Evolutionary conservation across 2,888 invertebrate species (phyloP).

Genomic region (Amiota mariae): DNA sequence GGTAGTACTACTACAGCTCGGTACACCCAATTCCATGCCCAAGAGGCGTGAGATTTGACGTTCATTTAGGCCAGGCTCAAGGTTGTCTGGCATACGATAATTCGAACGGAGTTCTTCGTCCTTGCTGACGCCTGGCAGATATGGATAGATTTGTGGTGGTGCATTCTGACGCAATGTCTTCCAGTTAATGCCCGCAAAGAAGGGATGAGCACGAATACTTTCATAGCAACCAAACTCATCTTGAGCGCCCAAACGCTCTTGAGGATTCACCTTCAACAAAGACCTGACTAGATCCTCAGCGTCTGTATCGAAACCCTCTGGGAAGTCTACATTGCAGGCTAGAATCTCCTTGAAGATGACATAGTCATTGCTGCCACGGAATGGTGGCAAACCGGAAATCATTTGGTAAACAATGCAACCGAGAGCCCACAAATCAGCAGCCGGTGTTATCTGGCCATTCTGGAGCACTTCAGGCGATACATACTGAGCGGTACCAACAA

Average conservation of each 20-base stretch:
- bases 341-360: constrained; percentile 96
- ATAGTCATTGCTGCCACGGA: constrained; percentile 94
- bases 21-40: constrained; percentile 79
- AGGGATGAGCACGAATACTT: constrained; percentile 88
- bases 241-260: constrained; percentile 85
- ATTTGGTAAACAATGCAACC: constrained; percentile 98
- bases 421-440: constrained; percentile 97
- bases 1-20: constrained; percentile 43
- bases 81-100: constrained; percentile 82
- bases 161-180: constrained; percentile 83
- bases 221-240: constrained; percentile 82
- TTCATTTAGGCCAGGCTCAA: constrained; percentile 91
- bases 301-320: constrained; percentile 89
- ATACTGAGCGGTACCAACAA: constrained; percentile 99
- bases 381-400: constrained; percentile 93
- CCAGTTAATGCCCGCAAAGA: constrained; percentile 90
- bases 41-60: constrained; percentile 85
- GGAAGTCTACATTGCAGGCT: constrained; percentile 91
- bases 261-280: constrained; percentile 87
- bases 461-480: constrained; percentile 97
- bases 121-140: constrained; percentile 81
- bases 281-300: constrained; percentile 92
- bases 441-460: constrained; percentile 82
- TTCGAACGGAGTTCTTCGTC: constrained; percentile 80
- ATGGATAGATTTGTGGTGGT: constrained; percentile 88